Conservation (phyloP, 2,888 invertebrate species). For the Cosmia trapezina region DNA sequence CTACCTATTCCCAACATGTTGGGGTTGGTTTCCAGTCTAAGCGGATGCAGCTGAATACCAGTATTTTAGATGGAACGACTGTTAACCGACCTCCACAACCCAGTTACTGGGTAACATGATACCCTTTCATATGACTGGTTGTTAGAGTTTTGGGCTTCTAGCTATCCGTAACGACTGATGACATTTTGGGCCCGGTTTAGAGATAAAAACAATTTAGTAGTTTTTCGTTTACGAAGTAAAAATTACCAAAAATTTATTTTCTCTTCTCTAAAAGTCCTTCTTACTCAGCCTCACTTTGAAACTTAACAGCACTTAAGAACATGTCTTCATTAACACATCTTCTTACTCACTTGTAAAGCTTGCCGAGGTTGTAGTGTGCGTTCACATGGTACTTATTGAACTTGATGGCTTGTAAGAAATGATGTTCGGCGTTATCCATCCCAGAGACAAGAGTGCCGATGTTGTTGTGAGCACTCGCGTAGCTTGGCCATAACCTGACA, state of each 20-base stretch:
- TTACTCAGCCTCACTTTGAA: not conserved
- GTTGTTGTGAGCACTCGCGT: constrained; percentile 97
- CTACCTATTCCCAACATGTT: no score
- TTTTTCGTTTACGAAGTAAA: not conserved
- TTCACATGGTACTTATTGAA: constrained; percentile 95
- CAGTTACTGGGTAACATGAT: no score
- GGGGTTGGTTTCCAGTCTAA: no score
- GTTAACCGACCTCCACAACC: no score
- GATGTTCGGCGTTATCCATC: constrained; percentile 92
- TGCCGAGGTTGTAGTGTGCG: constrained; percentile 96
- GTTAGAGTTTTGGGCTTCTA: no score
- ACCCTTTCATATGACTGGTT: no score
- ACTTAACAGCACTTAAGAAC: not conserved
- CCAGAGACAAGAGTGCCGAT: constrained; percentile 94
- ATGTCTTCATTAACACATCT: constrained; percentile 1
- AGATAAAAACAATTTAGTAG: not conserved
- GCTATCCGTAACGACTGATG: no score
- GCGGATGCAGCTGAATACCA: no score
- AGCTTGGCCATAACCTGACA: constrained; percentile 94
- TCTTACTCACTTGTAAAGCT: constrained; percentile 93
- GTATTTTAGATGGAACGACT: no score
- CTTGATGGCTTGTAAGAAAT: constrained; percentile 94
- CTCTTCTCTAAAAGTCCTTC: not conserved
- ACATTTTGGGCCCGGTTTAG: not conserved
- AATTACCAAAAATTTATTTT: not conserved